phyloP scores from a whole-genome alignment of 2,797 vertebrate genomes.

The Smutsia temminckii region DNA sequence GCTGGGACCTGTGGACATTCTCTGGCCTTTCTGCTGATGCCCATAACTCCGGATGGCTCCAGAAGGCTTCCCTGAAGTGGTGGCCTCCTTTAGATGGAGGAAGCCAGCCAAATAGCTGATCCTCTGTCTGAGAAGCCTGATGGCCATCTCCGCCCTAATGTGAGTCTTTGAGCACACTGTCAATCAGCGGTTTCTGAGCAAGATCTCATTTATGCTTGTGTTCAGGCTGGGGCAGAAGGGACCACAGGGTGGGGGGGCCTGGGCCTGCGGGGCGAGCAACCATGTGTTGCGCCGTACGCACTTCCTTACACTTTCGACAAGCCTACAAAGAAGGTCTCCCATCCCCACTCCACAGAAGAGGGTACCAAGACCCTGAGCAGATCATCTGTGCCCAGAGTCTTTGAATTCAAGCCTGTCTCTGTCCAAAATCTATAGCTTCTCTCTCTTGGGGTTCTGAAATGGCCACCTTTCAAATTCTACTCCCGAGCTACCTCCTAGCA shows the following conservation, averaged over 20 bases:
- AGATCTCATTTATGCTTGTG: too few species aligned
- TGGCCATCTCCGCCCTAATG: neutral
- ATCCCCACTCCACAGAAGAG: neutral
- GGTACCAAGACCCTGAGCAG: neutral
- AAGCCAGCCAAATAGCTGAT: neutral
- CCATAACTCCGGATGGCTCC: neutral
- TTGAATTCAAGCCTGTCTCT: neutral
- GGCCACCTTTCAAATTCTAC: neutral
- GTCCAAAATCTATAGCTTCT: neutral
- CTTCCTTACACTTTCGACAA: fast-evolving
- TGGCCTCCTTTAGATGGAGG: neutral
- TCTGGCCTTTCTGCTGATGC: neutral
- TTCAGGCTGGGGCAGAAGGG: neutral
- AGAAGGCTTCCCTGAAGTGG: neutral
- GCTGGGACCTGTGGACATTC: fast-evolving
- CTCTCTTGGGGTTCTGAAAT: neutral
- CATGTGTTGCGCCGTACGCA: fast-evolving
- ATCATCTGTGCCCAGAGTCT: fast-evolving
- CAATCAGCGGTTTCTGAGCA: neutral
- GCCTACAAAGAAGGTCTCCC: fast-evolving
- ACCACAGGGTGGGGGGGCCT: fast-evolving
- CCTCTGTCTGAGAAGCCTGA: neutral
- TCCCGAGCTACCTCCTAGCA: neutral
- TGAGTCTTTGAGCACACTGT: neutral
- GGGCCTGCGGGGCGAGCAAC: fast-evolving